A percentile compares a stretch with the other conserved stretches of the same genome.
Conservation (phyloP, 2,797 vertebrate genomes). For the Propithecus deckenii region DNA sequence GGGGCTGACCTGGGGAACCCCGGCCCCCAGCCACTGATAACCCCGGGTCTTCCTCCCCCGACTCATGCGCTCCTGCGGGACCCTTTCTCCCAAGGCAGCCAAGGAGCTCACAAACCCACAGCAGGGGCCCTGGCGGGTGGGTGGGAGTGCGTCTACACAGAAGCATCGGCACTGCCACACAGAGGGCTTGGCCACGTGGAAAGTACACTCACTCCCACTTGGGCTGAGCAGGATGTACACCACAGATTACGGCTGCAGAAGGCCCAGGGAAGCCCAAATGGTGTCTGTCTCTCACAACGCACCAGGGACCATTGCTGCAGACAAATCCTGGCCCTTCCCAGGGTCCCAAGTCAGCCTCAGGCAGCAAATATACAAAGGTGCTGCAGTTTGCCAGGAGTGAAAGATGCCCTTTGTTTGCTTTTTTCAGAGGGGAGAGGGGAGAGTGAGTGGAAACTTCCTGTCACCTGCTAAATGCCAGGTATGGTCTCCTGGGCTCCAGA, state of each 20-base stretch:
- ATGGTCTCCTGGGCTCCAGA: too few relatives aligned
- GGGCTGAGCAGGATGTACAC: neutral
- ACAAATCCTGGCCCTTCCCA: neutral
- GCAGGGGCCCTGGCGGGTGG: neutral
- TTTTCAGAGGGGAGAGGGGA: neutral
- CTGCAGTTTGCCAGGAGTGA: neutral
- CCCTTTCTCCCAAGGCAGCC: neutral
- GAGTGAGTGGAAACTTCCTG: neutral
- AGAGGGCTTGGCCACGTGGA: rapidly evolving
- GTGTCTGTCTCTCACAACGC: neutral
- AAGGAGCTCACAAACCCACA: neutral
- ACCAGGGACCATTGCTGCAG: neutral
- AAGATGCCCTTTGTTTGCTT: neutral
- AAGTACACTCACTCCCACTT: neutral
- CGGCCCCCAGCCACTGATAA: too few relatives aligned
- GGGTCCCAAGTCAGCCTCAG: neutral
- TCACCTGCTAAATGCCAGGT: neutral
- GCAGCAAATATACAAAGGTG: neutral
- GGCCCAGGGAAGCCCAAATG: neutral
- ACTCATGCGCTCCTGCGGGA: neutral
- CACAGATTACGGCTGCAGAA: neutral
- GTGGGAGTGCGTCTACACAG: too few relatives aligned
- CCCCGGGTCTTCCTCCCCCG: neutral
- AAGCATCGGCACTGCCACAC: neutral
- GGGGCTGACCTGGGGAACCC: neutral